Conservation (phyloP, 2,888 invertebrate genomes). For the Eulithis testata region DNA sequence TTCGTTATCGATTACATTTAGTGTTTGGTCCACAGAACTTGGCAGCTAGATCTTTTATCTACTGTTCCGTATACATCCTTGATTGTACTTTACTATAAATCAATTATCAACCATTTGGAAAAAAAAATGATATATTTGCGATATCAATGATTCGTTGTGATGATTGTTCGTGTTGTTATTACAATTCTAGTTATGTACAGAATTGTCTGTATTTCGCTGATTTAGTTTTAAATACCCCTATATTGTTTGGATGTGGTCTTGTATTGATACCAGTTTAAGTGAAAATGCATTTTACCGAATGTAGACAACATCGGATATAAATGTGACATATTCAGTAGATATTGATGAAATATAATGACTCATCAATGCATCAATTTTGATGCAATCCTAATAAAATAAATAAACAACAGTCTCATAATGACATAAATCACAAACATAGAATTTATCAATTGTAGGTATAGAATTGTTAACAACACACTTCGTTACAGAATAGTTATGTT, state of each 20-base stretch:
- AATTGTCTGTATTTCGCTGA: slow-evolving; percentile 11
- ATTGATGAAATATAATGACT: slow-evolving; percentile 27
- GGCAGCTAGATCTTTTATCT: slow-evolving; percentile 50
- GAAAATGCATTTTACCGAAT: slow-evolving; percentile 41
- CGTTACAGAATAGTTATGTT: slow-evolving; percentile 10
- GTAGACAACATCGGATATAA: slow-evolving; percentile 25
- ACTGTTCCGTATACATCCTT: slow-evolving; percentile 7
- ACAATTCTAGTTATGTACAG: slow-evolving; percentile 10
- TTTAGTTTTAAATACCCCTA: slow-evolving; percentile 13
- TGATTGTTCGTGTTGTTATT: slow-evolving; percentile 12
- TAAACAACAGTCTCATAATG: not conserved
- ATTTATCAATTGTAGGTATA: slow-evolving; percentile 14
- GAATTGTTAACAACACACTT: slow-evolving; percentile 9
- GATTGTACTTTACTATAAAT: slow-evolving; percentile 7
- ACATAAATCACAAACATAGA: slow-evolving; percentile 23
- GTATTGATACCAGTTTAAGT: slow-evolving; percentile 31
- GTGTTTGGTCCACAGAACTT: slow-evolving; percentile 56
- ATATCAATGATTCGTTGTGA: slow-evolving; percentile 18
- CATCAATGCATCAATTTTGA: slow-evolving; percentile 3
- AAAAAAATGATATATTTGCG: slow-evolving; percentile 6
- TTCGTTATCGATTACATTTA: slow-evolving; percentile 45
- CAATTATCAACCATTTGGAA: slow-evolving; percentile 6
- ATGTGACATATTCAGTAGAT: slow-evolving; percentile 21
- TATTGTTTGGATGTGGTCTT: slow-evolving; percentile 22
- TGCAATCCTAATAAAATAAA: slow-evolving; percentile 1